Evolutionary conservation across 2,888 invertebrate genomes (phyloP).

Genomic region (Poecilus cupreus): DNA sequence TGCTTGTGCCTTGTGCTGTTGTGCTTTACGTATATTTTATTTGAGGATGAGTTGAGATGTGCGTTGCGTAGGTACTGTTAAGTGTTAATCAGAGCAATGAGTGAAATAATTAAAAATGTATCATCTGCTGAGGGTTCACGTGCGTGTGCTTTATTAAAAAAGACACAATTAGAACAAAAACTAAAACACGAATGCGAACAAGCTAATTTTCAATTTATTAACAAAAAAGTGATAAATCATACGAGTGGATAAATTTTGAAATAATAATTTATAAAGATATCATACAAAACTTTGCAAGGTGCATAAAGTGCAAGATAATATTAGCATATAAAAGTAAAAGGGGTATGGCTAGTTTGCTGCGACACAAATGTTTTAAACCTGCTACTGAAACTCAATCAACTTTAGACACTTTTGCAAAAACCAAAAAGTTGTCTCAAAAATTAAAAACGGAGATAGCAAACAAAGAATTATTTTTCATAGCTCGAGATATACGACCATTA

Average conservation of each 20-base stretch:
- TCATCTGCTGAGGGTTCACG: no score
- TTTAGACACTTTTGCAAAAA: not conserved
- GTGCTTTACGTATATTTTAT: no score
- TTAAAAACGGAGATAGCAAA: not conserved
- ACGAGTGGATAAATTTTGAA: constrained; percentile 58
- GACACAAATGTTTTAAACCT: constrained; percentile 59
- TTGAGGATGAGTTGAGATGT: no score
- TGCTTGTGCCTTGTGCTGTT: no score
- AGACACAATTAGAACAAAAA: no score
- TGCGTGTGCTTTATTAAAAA: no score
- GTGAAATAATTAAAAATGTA: no score
- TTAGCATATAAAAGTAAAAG: constrained; percentile 60
- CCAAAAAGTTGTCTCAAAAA: not conserved
- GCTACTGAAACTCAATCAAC: not conserved
- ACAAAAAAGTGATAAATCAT: no score
- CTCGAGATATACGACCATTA: constrained; percentile 15
- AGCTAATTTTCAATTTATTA: no score
- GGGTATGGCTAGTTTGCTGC: constrained; percentile 59
- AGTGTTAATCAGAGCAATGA: no score
- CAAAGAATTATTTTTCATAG: constrained; percentile 35
- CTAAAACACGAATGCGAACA: no score
- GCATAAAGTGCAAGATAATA: constrained; percentile 59
- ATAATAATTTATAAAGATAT: constrained; percentile 60
- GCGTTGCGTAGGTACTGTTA: no score
- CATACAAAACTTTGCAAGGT: constrained; percentile 59